Base-by-base conservation (phyloP, 2,888 invertebrate species). In the Meteorus cinctellus region DNA sequence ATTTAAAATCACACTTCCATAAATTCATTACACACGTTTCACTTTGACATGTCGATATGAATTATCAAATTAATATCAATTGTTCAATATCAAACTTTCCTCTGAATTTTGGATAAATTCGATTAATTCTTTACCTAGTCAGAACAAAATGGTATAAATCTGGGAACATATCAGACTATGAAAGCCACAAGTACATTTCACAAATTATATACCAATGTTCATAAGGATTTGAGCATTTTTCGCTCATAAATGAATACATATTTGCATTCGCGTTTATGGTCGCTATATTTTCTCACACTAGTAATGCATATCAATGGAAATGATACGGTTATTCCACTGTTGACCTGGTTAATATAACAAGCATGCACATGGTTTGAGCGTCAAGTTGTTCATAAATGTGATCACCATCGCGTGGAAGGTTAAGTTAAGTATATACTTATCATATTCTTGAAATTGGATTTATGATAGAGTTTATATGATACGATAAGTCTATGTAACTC, bases 1-100 rank as follows among this genome's bases (percentile, higher is more conserved):
- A 60, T 36, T 70, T 48, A 68, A 68, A 24, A 31, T 68, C 29
- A 68, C 48, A 51, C 19, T 48, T 68, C 48, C n/a, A n/a, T n/a
- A 31, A 31, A 68, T 34, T 70, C 24, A 24, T 34, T 19, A 51
- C 41, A 12, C 36, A 6, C n/a, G n/a, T 65, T 29, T 16, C 16
- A n/a, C 36, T 63, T 63, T n/a, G 6, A 48, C 16, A 16, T 48
- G 16, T 48, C n/a, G 41, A n/a, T 48, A 16, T 48, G 14, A 16
- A n/a, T 48, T n/a, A 48, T 48, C 16, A 48, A 48, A 48, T 48
- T 48, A 48, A 55, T 55, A 55, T 55, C 19, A 19, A 55, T 19
- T 19, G 6, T 6, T 6, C 34, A 34, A 6, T 34, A 34, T 34
- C 8, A 4, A 4, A 6, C 5, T 34, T 34, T 8, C 34, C 2